Percentiles rank a stretch among this genome's conserved stretches.
Conservation (phyloP, 2,113 vertebrate genomes). For the Sigmodon hispidus region DNA sequence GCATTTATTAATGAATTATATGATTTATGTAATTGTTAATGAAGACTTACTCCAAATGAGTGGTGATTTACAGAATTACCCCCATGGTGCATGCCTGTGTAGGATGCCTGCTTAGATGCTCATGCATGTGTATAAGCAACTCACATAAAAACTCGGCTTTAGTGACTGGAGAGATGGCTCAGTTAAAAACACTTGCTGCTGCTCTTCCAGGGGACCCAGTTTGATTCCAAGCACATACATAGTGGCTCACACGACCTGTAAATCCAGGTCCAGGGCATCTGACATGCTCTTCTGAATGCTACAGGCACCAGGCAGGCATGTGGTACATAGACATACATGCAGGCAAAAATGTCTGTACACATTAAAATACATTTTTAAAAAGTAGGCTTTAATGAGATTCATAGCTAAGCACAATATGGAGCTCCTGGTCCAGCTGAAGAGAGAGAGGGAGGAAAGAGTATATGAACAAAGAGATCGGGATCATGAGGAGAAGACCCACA, state of each 20-base stretch:
- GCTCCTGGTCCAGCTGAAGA: no score
- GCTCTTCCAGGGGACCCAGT: neutral
- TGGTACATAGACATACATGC: neutral
- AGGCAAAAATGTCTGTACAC: no score
- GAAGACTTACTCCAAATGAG: conserved; percentile 25
- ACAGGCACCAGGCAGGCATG: neutral
- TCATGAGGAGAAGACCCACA: no score
- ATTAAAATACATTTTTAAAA: neutral
- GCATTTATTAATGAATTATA: neutral
- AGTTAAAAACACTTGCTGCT: neutral
- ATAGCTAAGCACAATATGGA: no score
- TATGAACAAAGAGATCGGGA: no score
- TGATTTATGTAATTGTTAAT: neutral
- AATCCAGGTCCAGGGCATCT: neutral
- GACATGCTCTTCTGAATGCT: neutral
- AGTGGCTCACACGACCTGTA: neutral
- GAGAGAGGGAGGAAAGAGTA: no score
- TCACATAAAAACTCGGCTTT: neutral
- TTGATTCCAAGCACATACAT: neutral
- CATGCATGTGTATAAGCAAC: neutral
- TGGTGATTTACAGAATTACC: neutral
- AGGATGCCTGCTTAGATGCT: neutral
- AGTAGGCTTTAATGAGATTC: neutral
- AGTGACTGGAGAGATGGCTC: neutral
- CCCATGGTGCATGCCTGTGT: neutral